Base-by-base conservation (phyloP, 2,113 vertebrate genomes). In the Lepus americanus region DNA sequence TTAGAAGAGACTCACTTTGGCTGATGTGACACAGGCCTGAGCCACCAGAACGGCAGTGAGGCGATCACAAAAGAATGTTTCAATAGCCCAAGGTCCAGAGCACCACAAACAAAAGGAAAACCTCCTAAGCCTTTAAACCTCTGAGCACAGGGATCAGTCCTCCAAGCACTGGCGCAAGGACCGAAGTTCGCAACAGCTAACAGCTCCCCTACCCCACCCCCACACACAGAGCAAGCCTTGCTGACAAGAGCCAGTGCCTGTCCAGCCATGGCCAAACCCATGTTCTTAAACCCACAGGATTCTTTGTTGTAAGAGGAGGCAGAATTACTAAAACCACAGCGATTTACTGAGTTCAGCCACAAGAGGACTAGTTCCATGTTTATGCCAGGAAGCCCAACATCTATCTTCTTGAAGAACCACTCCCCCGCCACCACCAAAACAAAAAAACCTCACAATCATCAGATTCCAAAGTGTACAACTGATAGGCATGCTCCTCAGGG, bases 1-100 rank as follows among this genome's bases (percentile, higher is more conserved):
- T 73, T 69, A 44, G 70, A 82, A 95, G 92, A 69, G 55, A 53
- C 14, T 87, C 29, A 29, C 31, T 74, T 73, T 92, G 44, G 63
- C 36, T 36, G 25, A 27, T 19, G 51, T 81, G 61, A 89, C 13
- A 13, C 1, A 78, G 69, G 7, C 31, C 63, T 6, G 11, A 69
- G 39, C 33, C 83, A 84, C 49, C 10, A 88, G 63, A 55, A 74
- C 44, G 17, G 25, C 77, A 72, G 22, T 69, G 31, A 96, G 78
- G 12, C 79, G 61, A 72, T 67, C 23, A 55, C 31, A 84, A 49
- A 90, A 72, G 25, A 66, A 66, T 3, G 3, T 55, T 66, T 77
- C 33, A 88, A 22, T 5, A 92, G 53, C 72, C 36, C 33, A 31
- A 81, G 19, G 36, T 66, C 51, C 74, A 83, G 67, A 87, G 64